Base-by-base conservation (phyloP, 2,797 vertebrate species). In the Euthynnus affinis region DNA sequence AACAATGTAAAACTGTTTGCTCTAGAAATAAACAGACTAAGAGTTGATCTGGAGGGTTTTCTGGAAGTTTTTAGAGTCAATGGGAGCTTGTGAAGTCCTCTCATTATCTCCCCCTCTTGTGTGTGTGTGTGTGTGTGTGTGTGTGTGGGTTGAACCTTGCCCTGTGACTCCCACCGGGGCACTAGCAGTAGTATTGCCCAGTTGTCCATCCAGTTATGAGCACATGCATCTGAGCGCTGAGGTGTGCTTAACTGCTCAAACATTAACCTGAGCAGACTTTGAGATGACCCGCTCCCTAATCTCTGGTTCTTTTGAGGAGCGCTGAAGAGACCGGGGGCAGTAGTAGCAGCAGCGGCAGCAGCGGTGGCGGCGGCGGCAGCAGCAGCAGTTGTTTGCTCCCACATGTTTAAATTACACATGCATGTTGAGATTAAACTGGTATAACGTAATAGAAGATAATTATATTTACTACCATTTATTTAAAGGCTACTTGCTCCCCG, bases 1-100 rank as follows among this genome's bases (percentile, higher is more conserved):
- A 89, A 85, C 89, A 63, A 88, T 97, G 96, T 96, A 96, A 91
- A 89, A 82, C 91, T 94, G 96, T 99, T 98, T 98, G 97, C 96
- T 96, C 95, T 97, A 96, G 96, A 97, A 96, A 93, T 96, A 97
- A 97, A 95, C 90, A 85, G 88, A 94, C 81, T 49, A 85, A 91
- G 91, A 94, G 81, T 81, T 85, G 74, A 84, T 67, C 25, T 71
- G 42, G 23, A 20, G 7, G 56, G 27, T 58, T 34, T 69, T 66
- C 27, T 78, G 57, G 48, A 27, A 3, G 9, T 59, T 15, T 5
- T 20, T 76, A 65, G 9, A 40, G 12, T 32, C n/a, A 4, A 2
- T 66, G 6, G 0, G 18, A 53, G 48, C 14, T 25, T 9, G 15
- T 56, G 1, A n/a, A 9, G 2, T 67, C 51, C 56, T 6, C 20